Conservation (phyloP, 2,113 vertebrate species). For the Suricata suricatta region DNA sequence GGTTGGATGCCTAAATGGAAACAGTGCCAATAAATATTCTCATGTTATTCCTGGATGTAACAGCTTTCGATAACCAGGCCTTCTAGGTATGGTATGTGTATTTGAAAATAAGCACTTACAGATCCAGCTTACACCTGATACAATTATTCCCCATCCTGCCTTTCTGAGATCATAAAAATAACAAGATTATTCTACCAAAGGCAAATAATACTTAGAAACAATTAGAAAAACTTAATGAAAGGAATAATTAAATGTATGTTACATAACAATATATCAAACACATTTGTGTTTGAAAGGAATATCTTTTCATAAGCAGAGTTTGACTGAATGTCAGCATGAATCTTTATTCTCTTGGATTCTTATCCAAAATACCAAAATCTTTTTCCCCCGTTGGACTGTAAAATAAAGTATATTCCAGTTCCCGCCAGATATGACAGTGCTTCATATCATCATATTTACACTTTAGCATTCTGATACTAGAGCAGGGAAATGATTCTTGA, state of each 20-base stretch:
- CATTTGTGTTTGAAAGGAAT: constrained; percentile 36
- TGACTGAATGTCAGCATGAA: constrained; percentile 37
- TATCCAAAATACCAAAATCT: constrained; percentile 63
- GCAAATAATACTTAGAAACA: constrained; percentile 73
- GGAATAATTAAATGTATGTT: constrained; percentile 68
- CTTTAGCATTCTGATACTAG: constrained; percentile 47
- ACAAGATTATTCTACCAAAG: constrained; percentile 62
- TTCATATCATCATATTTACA: constrained; percentile 69
- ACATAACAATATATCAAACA: constrained; percentile 47
- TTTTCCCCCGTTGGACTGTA: constrained; percentile 57
- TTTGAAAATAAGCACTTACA: constrained; percentile 3
- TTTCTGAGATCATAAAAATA: constrained; percentile 72
- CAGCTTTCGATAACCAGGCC: background rate
- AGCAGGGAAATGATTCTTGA: constrained; percentile 51
- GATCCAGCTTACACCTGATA: constrained; percentile 27
- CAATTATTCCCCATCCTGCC: constrained; percentile 58
- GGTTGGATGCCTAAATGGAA: constrained; percentile 33
- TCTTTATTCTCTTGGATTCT: constrained; percentile 56
- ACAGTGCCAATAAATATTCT: constrained; percentile 40
- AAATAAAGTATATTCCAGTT: constrained; percentile 57
- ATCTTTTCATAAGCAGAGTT: constrained; percentile 34
- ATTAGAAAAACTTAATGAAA: constrained; percentile 75
- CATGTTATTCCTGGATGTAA: background rate
- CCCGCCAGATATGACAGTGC: constrained; percentile 49
- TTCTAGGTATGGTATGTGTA: background rate